Conservation (phyloP, 2,797 vertebrate species). For the Balearica regulorum region DNA sequence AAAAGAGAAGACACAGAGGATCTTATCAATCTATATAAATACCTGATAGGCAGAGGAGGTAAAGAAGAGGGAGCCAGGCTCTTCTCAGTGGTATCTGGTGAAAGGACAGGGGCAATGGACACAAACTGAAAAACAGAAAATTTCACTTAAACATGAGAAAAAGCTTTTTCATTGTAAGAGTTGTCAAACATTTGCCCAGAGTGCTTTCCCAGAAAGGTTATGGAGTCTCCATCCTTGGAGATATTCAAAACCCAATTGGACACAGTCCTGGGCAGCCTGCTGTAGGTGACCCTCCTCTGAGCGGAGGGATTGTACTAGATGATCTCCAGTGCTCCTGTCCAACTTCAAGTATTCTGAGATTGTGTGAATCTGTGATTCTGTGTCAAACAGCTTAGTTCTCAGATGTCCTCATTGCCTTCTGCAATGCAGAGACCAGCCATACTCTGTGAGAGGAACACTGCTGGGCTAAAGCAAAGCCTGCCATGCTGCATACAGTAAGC, state of each 20-base stretch:
- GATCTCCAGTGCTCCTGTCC: background rate
- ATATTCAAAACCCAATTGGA: background rate
- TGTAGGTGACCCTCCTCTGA: background rate
- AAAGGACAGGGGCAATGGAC: background rate
- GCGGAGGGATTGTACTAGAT: background rate
- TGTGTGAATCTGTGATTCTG: background rate
- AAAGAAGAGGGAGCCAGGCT: background rate
- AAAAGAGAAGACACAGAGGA: background rate
- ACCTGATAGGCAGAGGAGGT: background rate
- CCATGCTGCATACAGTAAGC: background rate
- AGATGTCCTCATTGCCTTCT: background rate
- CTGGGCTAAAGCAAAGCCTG: background rate
- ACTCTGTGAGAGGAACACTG: rapidly evolving
- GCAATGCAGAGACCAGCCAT: background rate
- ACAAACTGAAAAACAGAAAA: background rate
- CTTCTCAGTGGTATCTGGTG: background rate
- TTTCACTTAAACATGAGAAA: background rate
- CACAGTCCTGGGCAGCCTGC: background rate
- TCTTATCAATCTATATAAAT: background rate
- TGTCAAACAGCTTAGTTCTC: background rate
- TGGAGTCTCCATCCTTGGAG: background rate
- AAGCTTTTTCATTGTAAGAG: background rate
- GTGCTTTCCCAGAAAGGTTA: background rate
- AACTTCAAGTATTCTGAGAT: background rate
- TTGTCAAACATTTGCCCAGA: background rate